Percentiles rank a stretch among this genome's conserved stretches.
These are phyloP conservation scores for Sebastes diaconus DNA, from an alignment of 2,797 vertebrate species.

Conservation along the genomic window DNA sequence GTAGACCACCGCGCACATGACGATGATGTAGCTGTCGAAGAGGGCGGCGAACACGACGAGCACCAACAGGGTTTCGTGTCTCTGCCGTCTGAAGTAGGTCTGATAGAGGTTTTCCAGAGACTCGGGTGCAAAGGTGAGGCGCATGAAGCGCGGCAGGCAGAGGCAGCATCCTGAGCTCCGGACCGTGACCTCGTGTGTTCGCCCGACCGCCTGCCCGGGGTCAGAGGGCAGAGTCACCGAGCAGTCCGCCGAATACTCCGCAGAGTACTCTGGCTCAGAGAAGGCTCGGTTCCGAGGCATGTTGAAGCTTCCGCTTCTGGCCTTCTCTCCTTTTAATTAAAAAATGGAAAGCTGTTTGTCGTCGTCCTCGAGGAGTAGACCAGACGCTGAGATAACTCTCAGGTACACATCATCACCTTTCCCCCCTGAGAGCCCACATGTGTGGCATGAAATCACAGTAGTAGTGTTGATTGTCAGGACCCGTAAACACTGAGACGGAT, in stretches of 20 bases:
- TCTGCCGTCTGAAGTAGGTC: slow-evolving; percentile 94
- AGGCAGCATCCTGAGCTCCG: slow-evolving; percentile 91
- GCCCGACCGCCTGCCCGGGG: slow-evolving; percentile 87
- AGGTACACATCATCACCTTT: slow-evolving; percentile 38
- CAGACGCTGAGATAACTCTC: background rate
- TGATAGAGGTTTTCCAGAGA: slow-evolving; percentile 97
- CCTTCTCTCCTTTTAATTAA: background rate
- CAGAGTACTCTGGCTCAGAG: slow-evolving; percentile 93
- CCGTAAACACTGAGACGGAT: background rate
- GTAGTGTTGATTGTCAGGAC: slow-evolving; percentile 55
- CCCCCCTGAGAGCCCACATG: slow-evolving; percentile 43
- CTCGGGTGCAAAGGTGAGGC: slow-evolving; percentile 91
- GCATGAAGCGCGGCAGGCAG: slow-evolving; percentile 91
- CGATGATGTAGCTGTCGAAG: slow-evolving; percentile 92
- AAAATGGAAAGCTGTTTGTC: background rate
- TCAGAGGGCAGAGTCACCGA: slow-evolving; percentile 94
- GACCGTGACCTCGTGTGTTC: slow-evolving; percentile 90
- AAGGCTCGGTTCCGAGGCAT: slow-evolving; percentile 92
- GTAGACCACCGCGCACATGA: slow-evolving; percentile 90
- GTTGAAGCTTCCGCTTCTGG: background rate
- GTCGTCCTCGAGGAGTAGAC: background rate
- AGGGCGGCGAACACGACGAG: slow-evolving; percentile 93
- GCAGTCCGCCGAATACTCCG: slow-evolving; percentile 92
- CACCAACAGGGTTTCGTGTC: slow-evolving; percentile 94
- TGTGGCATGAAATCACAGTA: slow-evolving; percentile 33